phyloP scores from a whole-genome alignment of 2,888 invertebrate species.

The Cheilosia variabilis region DNA sequence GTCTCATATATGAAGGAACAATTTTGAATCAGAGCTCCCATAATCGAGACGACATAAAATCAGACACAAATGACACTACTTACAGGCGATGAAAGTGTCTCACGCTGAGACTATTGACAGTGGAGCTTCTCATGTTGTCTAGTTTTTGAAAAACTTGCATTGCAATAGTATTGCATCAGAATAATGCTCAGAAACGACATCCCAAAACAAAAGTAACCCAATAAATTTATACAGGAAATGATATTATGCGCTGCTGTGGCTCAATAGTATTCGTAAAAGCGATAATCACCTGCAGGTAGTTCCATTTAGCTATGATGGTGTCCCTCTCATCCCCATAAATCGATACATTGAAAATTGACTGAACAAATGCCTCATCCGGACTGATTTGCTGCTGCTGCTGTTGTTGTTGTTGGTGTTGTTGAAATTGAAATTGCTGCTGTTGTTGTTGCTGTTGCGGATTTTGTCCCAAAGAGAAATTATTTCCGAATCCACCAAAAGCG shows the following conservation, averaged over 20 bases:
- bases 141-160: not conserved
- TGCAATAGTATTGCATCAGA: no score
- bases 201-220: no score
- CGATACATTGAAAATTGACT: conserved; percentile 90
- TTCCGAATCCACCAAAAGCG: conserved; percentile 85
- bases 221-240: no score
- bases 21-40: no score
- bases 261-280: not conserved
- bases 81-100: no score
- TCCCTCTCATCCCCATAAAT: conserved; percentile 98
- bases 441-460: conserved; percentile 82
- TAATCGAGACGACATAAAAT: no score
- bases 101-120: no score
- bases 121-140: no score
- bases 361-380: conserved; percentile 89
- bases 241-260: no score
- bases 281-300: conserved; percentile 89
- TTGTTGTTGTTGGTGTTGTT: conserved; percentile 83
- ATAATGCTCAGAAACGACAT: no score
- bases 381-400: conserved; percentile 85
- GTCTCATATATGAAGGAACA: no score
- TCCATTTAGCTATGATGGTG: conserved; percentile 96
- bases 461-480: conserved; percentile 83
- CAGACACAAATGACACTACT: no score
- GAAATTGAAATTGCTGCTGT: conserved; percentile 82